phyloP scores from a whole-genome alignment of 2,113 vertebrate genomes.

The Triplophysa siluroides region DNA sequence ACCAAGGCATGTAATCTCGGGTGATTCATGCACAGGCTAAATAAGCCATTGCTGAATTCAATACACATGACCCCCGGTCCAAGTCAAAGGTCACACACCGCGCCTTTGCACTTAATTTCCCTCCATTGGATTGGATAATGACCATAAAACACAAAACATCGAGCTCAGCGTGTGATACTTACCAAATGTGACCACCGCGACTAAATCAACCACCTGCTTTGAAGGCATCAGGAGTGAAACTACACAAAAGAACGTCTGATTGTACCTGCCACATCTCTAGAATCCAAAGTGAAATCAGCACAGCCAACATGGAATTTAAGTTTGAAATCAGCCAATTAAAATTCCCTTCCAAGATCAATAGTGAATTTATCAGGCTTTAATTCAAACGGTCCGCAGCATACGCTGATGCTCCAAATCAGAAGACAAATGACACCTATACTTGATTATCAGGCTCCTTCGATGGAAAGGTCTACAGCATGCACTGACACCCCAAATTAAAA shows the following conservation, averaged over 20 bases:
- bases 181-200: slow-evolving; percentile 40
- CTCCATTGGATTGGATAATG: slow-evolving; percentile 49
- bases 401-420: slow-evolving; percentile 34
- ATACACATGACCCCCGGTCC: slow-evolving; percentile 35
- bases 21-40: slow-evolving; percentile 51
- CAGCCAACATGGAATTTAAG: slow-evolving; percentile 26
- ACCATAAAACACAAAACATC: slow-evolving; percentile 34
- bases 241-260: slow-evolving; percentile 43
- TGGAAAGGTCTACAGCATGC: slow-evolving; percentile 21
- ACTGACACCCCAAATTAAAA: slow-evolving; percentile 22
- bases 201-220: slow-evolving; percentile 56
- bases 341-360: slow-evolving; percentile 27
- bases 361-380: slow-evolving; percentile 26
- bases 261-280: slow-evolving; percentile 26
- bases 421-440: slow-evolving; percentile 15
- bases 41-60: slow-evolving; percentile 35
- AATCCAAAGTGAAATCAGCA: slow-evolving; percentile 36
- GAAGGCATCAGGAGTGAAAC: slow-evolving; percentile 17
- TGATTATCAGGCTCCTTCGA: slow-evolving; percentile 35
- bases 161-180: slow-evolving; percentile 23
- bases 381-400: slow-evolving; percentile 37
- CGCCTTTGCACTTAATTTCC: slow-evolving; percentile 54
- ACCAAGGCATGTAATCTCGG: slow-evolving; percentile 46
- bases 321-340: slow-evolving; percentile 39
- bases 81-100: slow-evolving; percentile 52